Base-by-base conservation (phyloP, 2,888 invertebrate species). In the Pegoplata infirma region DNA sequence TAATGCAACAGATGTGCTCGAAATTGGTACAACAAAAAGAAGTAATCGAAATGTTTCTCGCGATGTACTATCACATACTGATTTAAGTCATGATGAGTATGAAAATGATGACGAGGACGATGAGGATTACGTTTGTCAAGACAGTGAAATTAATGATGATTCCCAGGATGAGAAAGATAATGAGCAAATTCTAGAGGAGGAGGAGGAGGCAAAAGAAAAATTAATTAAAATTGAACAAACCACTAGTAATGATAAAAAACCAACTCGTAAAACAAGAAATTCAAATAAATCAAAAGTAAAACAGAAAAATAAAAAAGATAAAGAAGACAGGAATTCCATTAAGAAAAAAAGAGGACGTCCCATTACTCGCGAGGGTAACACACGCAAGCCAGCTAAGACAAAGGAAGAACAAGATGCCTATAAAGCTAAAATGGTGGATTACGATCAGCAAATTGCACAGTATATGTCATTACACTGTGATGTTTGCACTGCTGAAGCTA, bases 381-480 rank as follows among this genome's bases (percentile, higher is more conserved):
- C n/a, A 8, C 36, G 36, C 4, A 67, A 53, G 8, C 12, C 17
- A 19, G 44, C 3, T 17, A 53, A 55, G 10, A 47, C 17, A 25
- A 12, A 32, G 1, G 25, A 49, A 8, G 66, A 66, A 32, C 32
- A 58, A 40, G 81, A 84, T 51, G 81, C 83, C 5, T 83, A 82
- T 66, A 85, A 83, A 2, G 83, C 81, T 12, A 68, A 69, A 16
- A 84, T 85, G 25, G 84, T 84, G 12, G 83, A 82, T 46, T 82
- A 83, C 46, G 86, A 86, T 72, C 84, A 86, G 17, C 84, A 85
- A 19, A 83, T 89, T n/a, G 85, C 88, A 0, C 85, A 88, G 21
- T 84, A 86, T 58, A 86, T 89, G 80, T 84, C 87, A 12, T 84
- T 89, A 82, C 86, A 85, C 71, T 89, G 89, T 77, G 88, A 89